Conservation (phyloP, 2,113 vertebrate species). For the Cebidichthys violaceus region DNA sequence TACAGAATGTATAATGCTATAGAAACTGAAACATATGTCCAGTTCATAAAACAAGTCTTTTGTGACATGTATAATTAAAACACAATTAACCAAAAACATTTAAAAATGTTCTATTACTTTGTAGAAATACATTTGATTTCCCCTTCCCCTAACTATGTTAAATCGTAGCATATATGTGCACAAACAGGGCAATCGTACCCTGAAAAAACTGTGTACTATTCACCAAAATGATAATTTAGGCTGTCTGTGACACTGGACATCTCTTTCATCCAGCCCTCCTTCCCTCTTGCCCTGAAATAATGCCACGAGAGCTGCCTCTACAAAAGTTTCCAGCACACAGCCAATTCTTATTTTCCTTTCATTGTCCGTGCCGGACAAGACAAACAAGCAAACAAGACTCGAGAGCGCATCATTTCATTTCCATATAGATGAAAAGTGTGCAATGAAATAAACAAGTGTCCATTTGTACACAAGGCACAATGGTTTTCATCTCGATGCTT, state of each 20-base stretch:
- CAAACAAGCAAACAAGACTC: conserved; percentile 79
- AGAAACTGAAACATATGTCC: neutral
- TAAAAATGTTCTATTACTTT: neutral
- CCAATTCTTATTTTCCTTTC: conserved; percentile 77
- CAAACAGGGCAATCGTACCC: conserved; percentile 47
- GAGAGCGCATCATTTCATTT: conserved; percentile 79
- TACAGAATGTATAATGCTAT: neutral
- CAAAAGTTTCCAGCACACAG: conserved; percentile 67
- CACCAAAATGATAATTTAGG: conserved; percentile 62
- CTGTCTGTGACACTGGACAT: conserved; percentile 61
- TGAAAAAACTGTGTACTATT: conserved; percentile 37
- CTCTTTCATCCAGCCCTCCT: conserved; percentile 54
- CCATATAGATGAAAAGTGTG: conserved; percentile 83
- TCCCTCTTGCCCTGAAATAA: conserved; percentile 64
- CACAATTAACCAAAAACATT: neutral
- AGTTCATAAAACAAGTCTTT: neutral
- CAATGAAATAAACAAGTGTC: conserved; percentile 81
- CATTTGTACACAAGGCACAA: conserved; percentile 79
- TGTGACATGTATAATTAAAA: neutral
- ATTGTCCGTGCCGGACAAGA: conserved; percentile 74
- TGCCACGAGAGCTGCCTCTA: conserved; percentile 60
- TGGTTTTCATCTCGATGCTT: conserved; percentile 81
- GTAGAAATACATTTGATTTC: neutral
- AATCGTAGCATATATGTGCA: conserved; percentile 17
- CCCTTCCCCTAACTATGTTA: neutral